These are phyloP conservation scores for Hirtodrosophila confusa DNA, from an alignment of 2,888 invertebrate genomes.

Conservation along the genomic window DNA sequence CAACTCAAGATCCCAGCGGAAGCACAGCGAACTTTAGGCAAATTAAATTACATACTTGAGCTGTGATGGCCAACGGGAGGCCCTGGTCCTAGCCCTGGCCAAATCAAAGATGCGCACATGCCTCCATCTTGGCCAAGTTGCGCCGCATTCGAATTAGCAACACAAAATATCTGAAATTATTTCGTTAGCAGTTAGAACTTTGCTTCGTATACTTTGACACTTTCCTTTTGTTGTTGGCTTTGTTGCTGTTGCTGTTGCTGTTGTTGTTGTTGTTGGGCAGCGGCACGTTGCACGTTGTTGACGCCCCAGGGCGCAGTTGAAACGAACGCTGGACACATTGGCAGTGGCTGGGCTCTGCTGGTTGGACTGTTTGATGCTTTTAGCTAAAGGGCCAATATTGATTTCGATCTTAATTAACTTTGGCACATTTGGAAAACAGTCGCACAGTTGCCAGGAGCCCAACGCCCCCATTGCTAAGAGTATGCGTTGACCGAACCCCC, in stretches of 20 bases:
- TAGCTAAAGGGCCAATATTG: slow-evolving; percentile 81
- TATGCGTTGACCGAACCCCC: slow-evolving; percentile 16
- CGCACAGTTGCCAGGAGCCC: slow-evolving; percentile 44
- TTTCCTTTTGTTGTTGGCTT: slow-evolving; percentile 51
- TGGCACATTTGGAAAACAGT: slow-evolving; percentile 81
- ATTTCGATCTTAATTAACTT: slow-evolving; percentile 83
- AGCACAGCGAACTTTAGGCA: slow-evolving; percentile 63
- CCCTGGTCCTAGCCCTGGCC: slow-evolving; percentile 14
- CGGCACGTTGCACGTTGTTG: slow-evolving; percentile 56
- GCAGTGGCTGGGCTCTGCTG: slow-evolving; percentile 31
- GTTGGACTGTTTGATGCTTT: slow-evolving; percentile 76
- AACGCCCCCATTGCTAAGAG: slow-evolving; percentile 24
- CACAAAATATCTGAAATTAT: slow-evolving; percentile 79
- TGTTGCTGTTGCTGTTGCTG: slow-evolving; percentile 24
- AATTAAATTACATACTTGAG: slow-evolving; percentile 74
- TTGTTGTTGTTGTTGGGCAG: slow-evolving; percentile 35
- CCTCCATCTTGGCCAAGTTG: slow-evolving; percentile 58
- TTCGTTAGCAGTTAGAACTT: slow-evolving; percentile 71
- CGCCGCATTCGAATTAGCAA: slow-evolving; percentile 76
- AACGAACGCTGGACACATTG: slow-evolving; percentile 60
- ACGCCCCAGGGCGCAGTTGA: slow-evolving; percentile 68
- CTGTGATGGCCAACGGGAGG: slow-evolving; percentile 37
- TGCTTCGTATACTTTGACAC: slow-evolving; percentile 73
- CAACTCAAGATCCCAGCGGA: slow-evolving; percentile 7
- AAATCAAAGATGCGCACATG: slow-evolving; percentile 73